These are phyloP conservation scores for Pseudonaja textilis DNA, from an alignment of 2,113 vertebrate species.

Conservation along the genomic window DNA sequence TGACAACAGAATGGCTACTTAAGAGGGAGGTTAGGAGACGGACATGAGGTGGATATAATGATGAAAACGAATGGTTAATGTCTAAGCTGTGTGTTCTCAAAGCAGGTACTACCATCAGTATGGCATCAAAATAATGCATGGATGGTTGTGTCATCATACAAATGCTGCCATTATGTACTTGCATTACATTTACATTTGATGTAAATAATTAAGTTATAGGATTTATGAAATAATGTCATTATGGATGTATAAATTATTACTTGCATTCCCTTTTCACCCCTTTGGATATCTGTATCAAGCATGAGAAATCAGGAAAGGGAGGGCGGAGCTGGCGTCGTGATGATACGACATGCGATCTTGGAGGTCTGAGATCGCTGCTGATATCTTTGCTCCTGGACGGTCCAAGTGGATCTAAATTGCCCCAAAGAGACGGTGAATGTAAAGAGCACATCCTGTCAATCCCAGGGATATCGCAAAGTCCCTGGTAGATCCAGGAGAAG, in stretches of 20 bases:
- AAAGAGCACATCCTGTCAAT: too few relatives aligned
- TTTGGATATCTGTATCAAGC: background rate
- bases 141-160: background rate
- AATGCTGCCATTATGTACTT: background rate
- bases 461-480: too few relatives aligned
- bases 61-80: background rate
- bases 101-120: background rate
- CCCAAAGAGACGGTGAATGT: too few relatives aligned
- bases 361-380: too few relatives aligned
- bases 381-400: too few relatives aligned
- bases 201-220: background rate
- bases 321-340: too few relatives aligned
- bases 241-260: background rate
- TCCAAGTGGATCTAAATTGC: too few relatives aligned
- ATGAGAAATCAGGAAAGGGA: background rate
- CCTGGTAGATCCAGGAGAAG: too few relatives aligned
- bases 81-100: background rate
- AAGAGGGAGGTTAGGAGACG: background rate
- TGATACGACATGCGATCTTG: too few relatives aligned
- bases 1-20: background rate
- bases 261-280: background rate
- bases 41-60: background rate
- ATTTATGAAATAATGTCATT: background rate
- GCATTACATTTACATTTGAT: background rate
- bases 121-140: background rate